Percentiles rank a stretch among this genome's conserved stretches.
These are phyloP conservation scores for Oryctolagus cuniculus DNA, from an alignment of 2,113 vertebrate genomes.

Conservation along the genomic window mOryCun1.1 NC_091432.1:185428001-185428500, in stretches of 20 bases:
- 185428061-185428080: conserved; percentile 67
- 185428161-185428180: conserved; percentile 87
- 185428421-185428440: conserved; percentile 78
- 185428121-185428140: conserved; percentile 78
- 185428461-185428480: conserved; percentile 62
- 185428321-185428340: background rate
- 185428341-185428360: conserved; percentile 15
- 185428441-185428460: conserved; percentile 69
- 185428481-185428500: conserved; percentile 72
- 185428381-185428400: conserved; percentile 44
- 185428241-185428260: conserved; percentile 66
- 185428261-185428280: conserved; percentile 61
- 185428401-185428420: conserved; percentile 56
- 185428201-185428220: conserved; percentile 82
- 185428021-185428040: conserved; percentile 62
- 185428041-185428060: conserved; percentile 53
- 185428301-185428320: background rate
- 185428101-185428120: conserved; percentile 82
- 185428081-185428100: conserved; percentile 76
- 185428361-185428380: background rate
- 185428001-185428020: conserved; percentile 73
- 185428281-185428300: conserved; percentile 72
- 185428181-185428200: conserved; percentile 79
- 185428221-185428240: conserved; percentile 72
- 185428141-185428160: conserved; percentile 83